These are phyloP conservation scores for Gymnothorax javanicus DNA, from an alignment of 2,797 vertebrate genomes.

Conservation along the genomic window DNA sequence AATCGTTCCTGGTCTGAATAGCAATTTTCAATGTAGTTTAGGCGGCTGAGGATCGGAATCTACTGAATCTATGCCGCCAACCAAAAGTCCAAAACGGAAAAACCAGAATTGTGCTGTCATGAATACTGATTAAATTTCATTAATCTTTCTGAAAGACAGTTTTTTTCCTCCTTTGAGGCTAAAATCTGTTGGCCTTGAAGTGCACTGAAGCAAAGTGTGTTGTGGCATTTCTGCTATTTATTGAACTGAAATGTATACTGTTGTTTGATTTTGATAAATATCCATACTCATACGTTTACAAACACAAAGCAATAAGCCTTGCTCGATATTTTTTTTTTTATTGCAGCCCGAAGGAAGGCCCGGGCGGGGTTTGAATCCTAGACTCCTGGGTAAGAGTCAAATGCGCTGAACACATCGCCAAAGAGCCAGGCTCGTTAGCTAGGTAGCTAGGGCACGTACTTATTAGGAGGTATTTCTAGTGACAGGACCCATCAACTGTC, in stretches of 20 bases:
- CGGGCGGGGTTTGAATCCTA: too few species aligned
- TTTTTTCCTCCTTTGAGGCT: background rate
- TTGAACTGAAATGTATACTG: background rate
- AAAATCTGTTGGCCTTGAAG: background rate
- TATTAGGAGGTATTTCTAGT: too few species aligned
- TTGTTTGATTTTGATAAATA: background rate
- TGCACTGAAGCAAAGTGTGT: background rate
- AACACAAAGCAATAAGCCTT: background rate
- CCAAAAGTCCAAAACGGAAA: background rate
- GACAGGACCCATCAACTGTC: too few species aligned
- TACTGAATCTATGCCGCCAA: background rate
- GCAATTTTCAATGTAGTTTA: constrained; percentile 36
- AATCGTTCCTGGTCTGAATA: constrained; percentile 33
- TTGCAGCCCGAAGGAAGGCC: too few species aligned
- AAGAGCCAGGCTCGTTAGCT: too few species aligned
- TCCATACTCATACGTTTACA: background rate
- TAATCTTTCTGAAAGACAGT: background rate
- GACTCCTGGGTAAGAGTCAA: too few species aligned
- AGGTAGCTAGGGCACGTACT: too few species aligned
- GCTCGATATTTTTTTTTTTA: background rate
- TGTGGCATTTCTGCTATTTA: background rate
- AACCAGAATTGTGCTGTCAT: background rate
- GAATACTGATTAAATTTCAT: background rate
- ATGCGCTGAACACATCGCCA: too few species aligned
- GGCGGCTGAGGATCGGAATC: constrained; percentile 10